phyloP scores from a whole-genome alignment of 2,888 invertebrate species.

The Amiota communis region DNA sequence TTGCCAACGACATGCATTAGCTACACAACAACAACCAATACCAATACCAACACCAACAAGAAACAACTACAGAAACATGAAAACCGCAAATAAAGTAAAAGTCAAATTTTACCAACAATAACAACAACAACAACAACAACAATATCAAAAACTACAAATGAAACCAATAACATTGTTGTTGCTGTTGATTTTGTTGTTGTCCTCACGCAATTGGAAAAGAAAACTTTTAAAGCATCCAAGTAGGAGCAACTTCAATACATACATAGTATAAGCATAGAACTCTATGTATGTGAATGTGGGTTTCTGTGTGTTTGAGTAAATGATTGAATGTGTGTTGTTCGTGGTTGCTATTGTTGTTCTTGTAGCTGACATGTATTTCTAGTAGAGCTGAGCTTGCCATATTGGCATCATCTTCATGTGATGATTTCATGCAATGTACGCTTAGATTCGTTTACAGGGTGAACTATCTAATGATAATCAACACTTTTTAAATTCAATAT shows the following conservation, averaged over 20 bases:
- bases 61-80: slow-evolving; percentile 17
- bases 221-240: slow-evolving; percentile 55
- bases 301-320: slow-evolving; percentile 7
- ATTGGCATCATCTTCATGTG: slow-evolving; percentile 13
- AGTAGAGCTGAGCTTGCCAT: slow-evolving; percentile 13
- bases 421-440: slow-evolving; percentile 1
- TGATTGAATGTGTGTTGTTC: background rate
- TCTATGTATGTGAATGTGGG: slow-evolving; percentile 40
- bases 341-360: slow-evolving; percentile 1
- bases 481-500: no score
- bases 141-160: slow-evolving; percentile 39
- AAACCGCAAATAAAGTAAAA: slow-evolving; percentile 58
- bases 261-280: slow-evolving; percentile 43
- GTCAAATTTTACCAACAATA: slow-evolving; percentile 52
- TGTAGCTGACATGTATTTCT: slow-evolving; percentile 8
- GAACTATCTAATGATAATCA: no score
- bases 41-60: no score
- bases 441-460: no score
- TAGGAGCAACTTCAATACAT: slow-evolving; percentile 28
- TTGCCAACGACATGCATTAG: slow-evolving; percentile 65
- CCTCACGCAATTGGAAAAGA: slow-evolving; percentile 58
- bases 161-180: slow-evolving; percentile 47
- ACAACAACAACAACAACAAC: slow-evolving; percentile 45
- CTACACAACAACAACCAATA: slow-evolving; percentile 1
- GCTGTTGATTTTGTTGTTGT: slow-evolving; percentile 20